Base-by-base conservation (phyloP, 2,797 vertebrate species). In the Acanthurus tractus region DNA sequence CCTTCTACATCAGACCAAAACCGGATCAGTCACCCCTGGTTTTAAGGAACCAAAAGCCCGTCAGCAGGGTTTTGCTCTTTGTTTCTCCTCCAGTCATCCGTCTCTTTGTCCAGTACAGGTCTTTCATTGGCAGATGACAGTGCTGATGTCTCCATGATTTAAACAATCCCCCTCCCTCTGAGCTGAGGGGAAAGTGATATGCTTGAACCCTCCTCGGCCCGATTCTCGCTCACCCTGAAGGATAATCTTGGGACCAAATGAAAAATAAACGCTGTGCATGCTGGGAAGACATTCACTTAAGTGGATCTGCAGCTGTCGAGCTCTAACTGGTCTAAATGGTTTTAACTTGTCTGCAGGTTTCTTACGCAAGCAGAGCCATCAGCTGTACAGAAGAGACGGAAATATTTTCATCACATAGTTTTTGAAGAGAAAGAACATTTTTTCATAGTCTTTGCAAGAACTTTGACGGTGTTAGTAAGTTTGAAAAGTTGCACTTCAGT, bases 171-270 rank as follows among this genome's bases (percentile, higher is more conserved):
- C 49, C 44, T 14, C 59, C 62, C 46, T 40, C 52, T 0, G 22
- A 56, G 52, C 56, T 0, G 0, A 57, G 44, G 63, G 72, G 55
- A 83, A 87, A 63, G 29, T 6, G 79, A 90, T 90, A 82, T 3
- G 48, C 54, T 78, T 90, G 84, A 90, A 84, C 64, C 45, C 14
- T 78, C 57, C 44, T 59, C n/a, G 1, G 50, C 42, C 69, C 7
- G 69, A 64, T 74, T 69, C 17, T 50, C 44, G 65, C 42, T 55
- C 49, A 36, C 77, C 67, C 84, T 78, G 74, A 63, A 64, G 70
- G 74, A 70, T 36, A 64, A 73, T 82, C 40, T 40, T 40, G 25
- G n/a, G 63, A 74, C 52, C 17, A 15, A 44, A 52, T 55, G 50
- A 74, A 72, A 75, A 54, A 56, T 18, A 67, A 64, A n/a, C 18